A percentile compares a stretch with the other conserved stretches of the same genome.
phyloP scores from a whole-genome alignment of 35 echinoderm and acorn worm genomes.

The Chiridota heheva region DNA sequence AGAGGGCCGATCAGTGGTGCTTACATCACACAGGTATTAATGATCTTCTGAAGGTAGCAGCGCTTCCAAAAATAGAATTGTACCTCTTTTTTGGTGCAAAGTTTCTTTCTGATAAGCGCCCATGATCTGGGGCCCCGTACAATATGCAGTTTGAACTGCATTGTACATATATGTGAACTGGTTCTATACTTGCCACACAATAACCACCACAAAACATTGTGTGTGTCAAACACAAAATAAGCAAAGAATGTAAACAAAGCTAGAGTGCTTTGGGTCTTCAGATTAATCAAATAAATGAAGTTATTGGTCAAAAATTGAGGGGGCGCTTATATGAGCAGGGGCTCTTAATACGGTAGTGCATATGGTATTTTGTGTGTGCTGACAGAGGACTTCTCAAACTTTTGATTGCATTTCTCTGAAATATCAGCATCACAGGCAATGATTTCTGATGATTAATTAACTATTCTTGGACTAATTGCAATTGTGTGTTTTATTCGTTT shows the following conservation, averaged over 20 bases:
- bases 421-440: not conserved
- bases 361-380: not conserved
- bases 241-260: not conserved
- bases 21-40: conserved; percentile 93
- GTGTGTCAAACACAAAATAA: too few species aligned
- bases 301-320: not conserved
- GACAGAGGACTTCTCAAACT: not conserved
- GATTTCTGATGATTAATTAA: not conserved
- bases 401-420: not conserved
- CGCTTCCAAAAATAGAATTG: not conserved
- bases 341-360: not conserved
- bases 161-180: too few species aligned
- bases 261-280: not conserved
- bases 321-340: not conserved
- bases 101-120: too few species aligned
- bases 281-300: too few species aligned
- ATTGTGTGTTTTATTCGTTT: conserved; percentile 13
- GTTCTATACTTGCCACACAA: too few species aligned
- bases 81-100: too few species aligned
- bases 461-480: not conserved
- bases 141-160: too few species aligned
- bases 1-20: conserved; percentile 84
- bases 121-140: not conserved
- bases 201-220: too few species aligned
- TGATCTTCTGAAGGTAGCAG: not conserved